A percentile compares a stretch with the other conserved stretches of the same genome.
Evolutionary conservation across 2,113 vertebrate species (phyloP).

Genomic region (Apaloderma vittatum): DNA sequence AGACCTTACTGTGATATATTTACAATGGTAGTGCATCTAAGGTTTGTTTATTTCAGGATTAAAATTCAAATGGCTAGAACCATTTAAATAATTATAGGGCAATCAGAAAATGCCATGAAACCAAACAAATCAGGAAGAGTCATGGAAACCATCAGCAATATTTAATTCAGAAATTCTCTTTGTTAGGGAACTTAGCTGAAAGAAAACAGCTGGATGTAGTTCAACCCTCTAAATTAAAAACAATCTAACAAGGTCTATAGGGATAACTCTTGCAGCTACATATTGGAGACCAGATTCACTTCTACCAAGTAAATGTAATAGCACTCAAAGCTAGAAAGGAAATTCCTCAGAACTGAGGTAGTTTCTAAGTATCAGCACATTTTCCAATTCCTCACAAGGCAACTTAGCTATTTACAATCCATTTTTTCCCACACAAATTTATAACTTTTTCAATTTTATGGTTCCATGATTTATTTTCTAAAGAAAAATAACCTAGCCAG

Average conservation of each 20-base stretch:
- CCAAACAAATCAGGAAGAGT: conserved; percentile 77
- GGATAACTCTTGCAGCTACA: conserved; percentile 80
- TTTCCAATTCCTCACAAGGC: conserved; percentile 79
- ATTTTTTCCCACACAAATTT: conserved; percentile 75
- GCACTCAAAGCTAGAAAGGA: conserved; percentile 81
- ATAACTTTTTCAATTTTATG: conserved; percentile 69
- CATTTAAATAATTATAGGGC: conserved; percentile 79
- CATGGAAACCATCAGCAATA: conserved; percentile 78
- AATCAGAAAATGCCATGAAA: conserved; percentile 76
- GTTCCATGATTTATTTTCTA: conserved; percentile 69
- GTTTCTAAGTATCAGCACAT: conserved; percentile 82
- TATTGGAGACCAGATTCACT: conserved; percentile 79
- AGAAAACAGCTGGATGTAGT: conserved; percentile 82
- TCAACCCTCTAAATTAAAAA: conserved; percentile 83
- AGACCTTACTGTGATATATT: conserved; percentile 72
- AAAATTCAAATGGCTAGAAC: conserved; percentile 77
- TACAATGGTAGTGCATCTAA: conserved; percentile 61
- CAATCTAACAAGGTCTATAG: conserved; percentile 82
- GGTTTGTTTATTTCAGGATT: conserved; percentile 60
- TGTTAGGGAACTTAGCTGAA: conserved; percentile 79
- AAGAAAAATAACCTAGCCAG: conserved; percentile 73
- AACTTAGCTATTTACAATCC: conserved; percentile 81
- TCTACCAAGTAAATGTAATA: conserved; percentile 81
- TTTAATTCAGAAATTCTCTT: conserved; percentile 81
- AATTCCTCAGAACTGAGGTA: conserved; percentile 87